A percentile compares a stretch with the other conserved stretches of the same genome.
phyloP scores from a whole-genome alignment of 2,113 vertebrate genomes.

The Austrofundulus limnaeus region DNA sequence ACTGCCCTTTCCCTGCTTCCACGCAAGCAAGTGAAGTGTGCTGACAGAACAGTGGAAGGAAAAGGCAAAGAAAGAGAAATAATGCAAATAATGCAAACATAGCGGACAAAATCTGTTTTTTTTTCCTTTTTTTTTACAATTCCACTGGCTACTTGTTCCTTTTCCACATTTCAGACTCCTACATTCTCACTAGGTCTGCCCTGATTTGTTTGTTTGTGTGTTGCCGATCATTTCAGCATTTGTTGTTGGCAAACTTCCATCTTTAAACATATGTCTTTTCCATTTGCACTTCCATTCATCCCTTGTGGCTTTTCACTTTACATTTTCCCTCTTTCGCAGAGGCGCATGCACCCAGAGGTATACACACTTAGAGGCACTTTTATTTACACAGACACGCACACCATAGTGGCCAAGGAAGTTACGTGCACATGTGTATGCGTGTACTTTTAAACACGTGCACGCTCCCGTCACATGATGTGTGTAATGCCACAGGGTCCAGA shows the following conservation, averaged over 20 bases:
- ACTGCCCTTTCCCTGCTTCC: constrained; percentile 65
- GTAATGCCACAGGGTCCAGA: constrained; percentile 66
- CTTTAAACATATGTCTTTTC: too few species aligned
- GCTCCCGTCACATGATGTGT: constrained; percentile 63
- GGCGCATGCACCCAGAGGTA: neutral
- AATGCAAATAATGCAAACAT: too few species aligned
- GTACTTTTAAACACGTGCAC: constrained; percentile 24
- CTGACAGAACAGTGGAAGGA: constrained; percentile 9
- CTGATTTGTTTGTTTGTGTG: constrained; percentile 22
- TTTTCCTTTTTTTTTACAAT: neutral
- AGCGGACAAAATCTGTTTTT: too few species aligned
- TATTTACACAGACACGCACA: constrained; percentile 24
- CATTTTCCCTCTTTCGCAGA: constrained; percentile 10
- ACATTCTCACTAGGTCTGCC: constrained; percentile 4
- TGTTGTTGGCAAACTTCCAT: neutral
- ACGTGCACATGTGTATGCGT: constrained; percentile 5
- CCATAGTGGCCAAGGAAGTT: constrained; percentile 1
- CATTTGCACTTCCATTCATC: constrained; percentile 20
- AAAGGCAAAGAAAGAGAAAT: constrained; percentile 9
- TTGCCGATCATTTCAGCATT: constrained; percentile 13
- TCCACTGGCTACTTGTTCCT: neutral
- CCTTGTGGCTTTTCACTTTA: constrained; percentile 42
- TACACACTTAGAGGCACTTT: constrained; percentile 25
- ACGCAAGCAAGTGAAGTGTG: constrained; percentile 48
- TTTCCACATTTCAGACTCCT: neutral